Percentiles rank a stretch among this genome's conserved stretches.
phyloP scores from a whole-genome alignment of 2,797 vertebrate genomes.

The Sebastes nivosus region DNA sequence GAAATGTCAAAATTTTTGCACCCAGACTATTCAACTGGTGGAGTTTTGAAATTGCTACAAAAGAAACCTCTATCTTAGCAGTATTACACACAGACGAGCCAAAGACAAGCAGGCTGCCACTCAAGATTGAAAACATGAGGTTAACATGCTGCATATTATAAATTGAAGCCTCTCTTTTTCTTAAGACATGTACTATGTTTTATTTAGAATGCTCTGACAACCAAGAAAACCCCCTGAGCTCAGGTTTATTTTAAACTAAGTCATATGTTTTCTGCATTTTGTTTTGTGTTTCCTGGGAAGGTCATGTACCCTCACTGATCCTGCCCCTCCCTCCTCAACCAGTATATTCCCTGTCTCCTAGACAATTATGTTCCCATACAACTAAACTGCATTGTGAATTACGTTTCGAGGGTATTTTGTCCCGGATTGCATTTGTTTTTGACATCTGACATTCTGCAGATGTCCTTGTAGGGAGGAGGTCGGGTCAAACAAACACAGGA shows the following conservation, averaged over 20 bases:
- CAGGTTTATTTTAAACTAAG: background rate
- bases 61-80: background rate
- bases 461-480: no score
- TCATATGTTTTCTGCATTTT: background rate
- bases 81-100: background rate
- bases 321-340: background rate
- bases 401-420: slow-evolving; percentile 7
- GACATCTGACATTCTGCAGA: background rate
- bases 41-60: background rate
- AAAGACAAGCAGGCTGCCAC: background rate
- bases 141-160: background rate
- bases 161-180: background rate
- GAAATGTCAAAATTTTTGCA: background rate
- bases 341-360: slow-evolving; percentile 1
- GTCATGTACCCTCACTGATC: background rate
- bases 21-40: background rate
- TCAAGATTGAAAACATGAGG: background rate
- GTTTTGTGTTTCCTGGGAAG: background rate
- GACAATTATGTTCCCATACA: no score
- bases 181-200: background rate
- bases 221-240: background rate
- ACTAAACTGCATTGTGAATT: no score
- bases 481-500: no score
- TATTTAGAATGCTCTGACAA: background rate
- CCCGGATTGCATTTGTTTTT: no score